Evolutionary conservation across 1,140 invertebrate genomes (phyloP), one percentile per base, ranked within the genome.

Genomic region (Anoplolepis gracilipes): DNA sequence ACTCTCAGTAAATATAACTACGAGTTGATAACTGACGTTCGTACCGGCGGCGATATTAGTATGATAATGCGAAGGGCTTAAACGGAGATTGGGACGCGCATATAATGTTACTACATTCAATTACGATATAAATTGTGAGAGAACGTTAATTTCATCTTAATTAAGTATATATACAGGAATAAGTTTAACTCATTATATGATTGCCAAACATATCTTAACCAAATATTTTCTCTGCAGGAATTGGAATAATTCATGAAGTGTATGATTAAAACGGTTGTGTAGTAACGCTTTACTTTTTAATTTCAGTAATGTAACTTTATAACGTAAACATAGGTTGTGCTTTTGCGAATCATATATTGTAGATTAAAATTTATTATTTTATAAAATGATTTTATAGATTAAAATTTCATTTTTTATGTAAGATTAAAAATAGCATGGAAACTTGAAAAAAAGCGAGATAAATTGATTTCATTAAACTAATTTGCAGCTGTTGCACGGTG

Each of bases 61-160:
- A 73, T 82, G 78, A 73, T 82, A 82, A 82, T 82, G 67, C 25
- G 8, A 73, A 33, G 39, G 13, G 39, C 67, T 82, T 72, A 61
- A 46, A 7, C 19, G 7, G 4, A 49, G 46, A 5, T 4, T 49
- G 46, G 28, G 10, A 16, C 1, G n/a, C 25, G n/a, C n/a, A n/a
- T n/a, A n/a, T 42, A 59, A 55, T 72, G 36, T 73, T 61, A 59
- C 4, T 28, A 22, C 33, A 59, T 81, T 4, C 36, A 72, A 82
- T 72, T 59, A 42, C 3, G 19, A 46, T 42, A 82, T 42, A 82
- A 72, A 82, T 82, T 72, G 46, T 28, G 25, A n/a, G n/a, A 42
- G 25, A 59, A 42, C 36, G 22, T 33, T 82, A 61, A 82, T 59
- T 82, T 39, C 1, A 19, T 72, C 8, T 59, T 25, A 73, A 72